Evolutionary conservation across 2,113 vertebrate species (phyloP).

Genomic region (Oreocharis arfaki): DNA sequence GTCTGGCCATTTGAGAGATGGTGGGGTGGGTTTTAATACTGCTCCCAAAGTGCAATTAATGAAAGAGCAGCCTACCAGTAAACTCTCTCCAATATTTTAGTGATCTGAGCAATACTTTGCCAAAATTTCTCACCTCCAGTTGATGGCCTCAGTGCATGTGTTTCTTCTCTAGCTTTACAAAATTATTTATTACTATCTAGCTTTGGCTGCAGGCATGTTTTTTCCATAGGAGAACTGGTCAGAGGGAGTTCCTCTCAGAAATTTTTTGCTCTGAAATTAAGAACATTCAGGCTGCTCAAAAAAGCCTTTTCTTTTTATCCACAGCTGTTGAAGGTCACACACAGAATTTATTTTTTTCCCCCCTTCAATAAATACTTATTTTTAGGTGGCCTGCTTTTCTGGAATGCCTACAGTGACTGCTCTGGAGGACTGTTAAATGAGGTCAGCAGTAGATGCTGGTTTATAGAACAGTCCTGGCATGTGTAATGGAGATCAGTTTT

Average conservation of each 20-base stretch:
- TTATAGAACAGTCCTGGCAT: conserved; percentile 32
- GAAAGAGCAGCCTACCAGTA: not conserved
- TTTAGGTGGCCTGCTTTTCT: conserved; percentile 38
- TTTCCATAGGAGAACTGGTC: conserved; percentile 22
- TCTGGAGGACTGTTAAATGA: conserved; percentile 51
- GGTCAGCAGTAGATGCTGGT: conserved; percentile 22
- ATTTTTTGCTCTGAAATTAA: conserved; percentile 19
- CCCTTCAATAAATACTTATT: conserved; percentile 11
- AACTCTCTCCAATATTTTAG: not conserved
- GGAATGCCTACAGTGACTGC: conserved; percentile 26
- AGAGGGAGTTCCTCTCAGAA: conserved; percentile 21
- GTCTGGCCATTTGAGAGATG: not conserved
- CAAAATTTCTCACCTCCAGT: not conserved
- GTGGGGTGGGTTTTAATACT: not conserved
- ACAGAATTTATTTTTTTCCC: conserved; percentile 10
- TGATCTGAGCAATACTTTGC: not conserved
- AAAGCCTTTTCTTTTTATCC: not conserved
- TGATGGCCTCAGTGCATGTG: not conserved
- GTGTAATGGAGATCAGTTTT: not conserved
- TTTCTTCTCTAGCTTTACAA: not conserved
- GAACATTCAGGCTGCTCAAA: not conserved
- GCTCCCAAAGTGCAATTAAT: not conserved
- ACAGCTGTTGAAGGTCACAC: conserved; percentile 31
- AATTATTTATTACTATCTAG: conserved; percentile 31
- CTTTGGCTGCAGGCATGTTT: conserved; percentile 1